These are phyloP conservation scores for Cisticola juncidis DNA, from an alignment of 2,113 vertebrate genomes.

Conservation along the genomic window DNA sequence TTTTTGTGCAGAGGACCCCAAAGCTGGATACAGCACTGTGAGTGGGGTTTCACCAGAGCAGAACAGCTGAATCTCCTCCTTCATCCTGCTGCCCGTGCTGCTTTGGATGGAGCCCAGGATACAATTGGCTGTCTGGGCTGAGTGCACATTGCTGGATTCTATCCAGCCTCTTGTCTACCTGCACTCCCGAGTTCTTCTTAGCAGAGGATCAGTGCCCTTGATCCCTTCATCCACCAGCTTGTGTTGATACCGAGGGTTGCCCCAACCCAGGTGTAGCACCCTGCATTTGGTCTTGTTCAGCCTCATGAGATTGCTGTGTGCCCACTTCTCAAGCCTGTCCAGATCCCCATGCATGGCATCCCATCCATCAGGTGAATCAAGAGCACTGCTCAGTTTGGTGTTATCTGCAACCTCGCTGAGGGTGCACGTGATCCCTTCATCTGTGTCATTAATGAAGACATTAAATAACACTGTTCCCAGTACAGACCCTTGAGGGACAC, in stretches of 20 bases:
- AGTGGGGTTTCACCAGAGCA: not conserved
- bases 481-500: not conserved
- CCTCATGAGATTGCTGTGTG: not conserved
- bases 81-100: accelerated
- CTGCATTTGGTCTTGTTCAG: not conserved
- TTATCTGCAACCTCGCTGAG: not conserved
- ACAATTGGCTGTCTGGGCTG: not conserved
- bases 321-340: not conserved
- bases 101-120: not conserved
- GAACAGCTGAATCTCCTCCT: not conserved
- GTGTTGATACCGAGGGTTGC: accelerated
- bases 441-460: not conserved
- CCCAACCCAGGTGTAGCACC: not conserved
- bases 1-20: not conserved
- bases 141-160: not conserved
- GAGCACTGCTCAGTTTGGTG: not conserved
- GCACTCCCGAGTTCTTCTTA: too few species aligned
- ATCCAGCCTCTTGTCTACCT: not conserved
- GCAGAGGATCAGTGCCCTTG: not conserved
- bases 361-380: not conserved
- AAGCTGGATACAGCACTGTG: not conserved
- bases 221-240: not conserved
- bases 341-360: not conserved
- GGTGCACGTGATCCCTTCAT: not conserved
- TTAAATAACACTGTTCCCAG: not conserved